These are phyloP conservation scores for Campylomormyrus tamandua DNA, from an alignment of 2,113 vertebrate genomes.

Conservation along the genomic window DNA sequence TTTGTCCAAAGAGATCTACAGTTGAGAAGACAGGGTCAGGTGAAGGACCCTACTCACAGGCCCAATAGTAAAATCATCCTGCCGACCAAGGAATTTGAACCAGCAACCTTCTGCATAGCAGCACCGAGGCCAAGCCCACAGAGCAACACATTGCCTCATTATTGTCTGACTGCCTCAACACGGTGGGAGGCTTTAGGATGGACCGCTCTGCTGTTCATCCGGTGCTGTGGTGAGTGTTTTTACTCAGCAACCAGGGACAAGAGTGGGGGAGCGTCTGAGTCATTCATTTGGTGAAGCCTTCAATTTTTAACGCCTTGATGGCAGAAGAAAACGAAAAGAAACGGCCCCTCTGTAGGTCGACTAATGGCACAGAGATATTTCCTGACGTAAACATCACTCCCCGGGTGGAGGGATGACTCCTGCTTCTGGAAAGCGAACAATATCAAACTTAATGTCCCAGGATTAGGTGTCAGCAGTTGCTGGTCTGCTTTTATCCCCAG, in stretches of 20 bases:
- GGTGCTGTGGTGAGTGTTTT: background rate
- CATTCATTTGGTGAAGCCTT: background rate
- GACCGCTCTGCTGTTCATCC: background rate
- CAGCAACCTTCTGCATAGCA: background rate
- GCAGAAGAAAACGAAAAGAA: background rate
- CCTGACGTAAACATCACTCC: slow-evolving; percentile 21
- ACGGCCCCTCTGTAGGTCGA: background rate
- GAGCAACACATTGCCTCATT: background rate
- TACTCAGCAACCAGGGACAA: background rate
- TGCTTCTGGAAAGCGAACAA: slow-evolving; percentile 22
- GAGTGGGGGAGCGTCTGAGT: background rate
- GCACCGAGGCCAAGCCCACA: background rate
- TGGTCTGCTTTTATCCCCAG: slow-evolving; percentile 26
- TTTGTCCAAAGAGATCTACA: background rate
- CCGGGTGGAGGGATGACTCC: slow-evolving; percentile 7
- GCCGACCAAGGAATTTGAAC: background rate
- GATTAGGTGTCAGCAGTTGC: slow-evolving; percentile 25
- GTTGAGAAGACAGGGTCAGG: background rate
- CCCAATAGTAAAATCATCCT: background rate
- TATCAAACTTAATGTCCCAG: slow-evolving; percentile 24
- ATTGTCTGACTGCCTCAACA: background rate
- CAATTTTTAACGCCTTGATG: background rate
- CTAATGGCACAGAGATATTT: background rate
- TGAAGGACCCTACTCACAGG: background rate
- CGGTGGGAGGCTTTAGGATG: slow-evolving; percentile 7